Evolutionary conservation across 2,113 vertebrate species (phyloP).

Genomic region (Austrofundulus limnaeus): DNA sequence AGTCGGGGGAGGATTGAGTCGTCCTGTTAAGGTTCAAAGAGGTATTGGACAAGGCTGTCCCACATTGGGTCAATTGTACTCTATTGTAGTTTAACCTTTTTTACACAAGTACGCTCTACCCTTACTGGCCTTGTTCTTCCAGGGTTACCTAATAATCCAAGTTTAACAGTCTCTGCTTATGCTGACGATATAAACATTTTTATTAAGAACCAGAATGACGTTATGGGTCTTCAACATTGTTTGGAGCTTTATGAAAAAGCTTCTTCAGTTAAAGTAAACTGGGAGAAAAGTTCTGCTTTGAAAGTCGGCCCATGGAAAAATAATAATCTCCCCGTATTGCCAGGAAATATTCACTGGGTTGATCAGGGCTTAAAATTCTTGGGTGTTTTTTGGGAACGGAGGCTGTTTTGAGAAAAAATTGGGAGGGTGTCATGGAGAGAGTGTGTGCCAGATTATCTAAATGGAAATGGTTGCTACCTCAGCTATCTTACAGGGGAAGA

Average conservation of each 20-base stretch:
- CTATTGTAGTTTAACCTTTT: background rate
- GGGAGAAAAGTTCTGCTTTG: background rate
- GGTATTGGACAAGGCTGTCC: background rate
- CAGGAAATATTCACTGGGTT: background rate
- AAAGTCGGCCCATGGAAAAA: background rate
- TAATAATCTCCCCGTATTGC: background rate
- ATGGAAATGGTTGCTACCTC: conserved; percentile 1
- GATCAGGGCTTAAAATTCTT: background rate
- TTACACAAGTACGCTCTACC: background rate
- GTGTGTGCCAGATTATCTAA: background rate
- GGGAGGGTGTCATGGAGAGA: background rate
- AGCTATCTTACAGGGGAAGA: conserved; percentile 8
- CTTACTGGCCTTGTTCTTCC: background rate
- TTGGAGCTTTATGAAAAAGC: background rate
- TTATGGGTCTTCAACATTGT: too few relatives aligned
- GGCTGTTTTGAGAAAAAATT: background rate
- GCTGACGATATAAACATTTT: background rate
- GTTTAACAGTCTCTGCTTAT: background rate
- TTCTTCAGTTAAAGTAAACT: background rate
- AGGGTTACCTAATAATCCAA: background rate
- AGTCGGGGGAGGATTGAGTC: too few relatives aligned
- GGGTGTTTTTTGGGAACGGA: background rate
- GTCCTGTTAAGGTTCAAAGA: background rate
- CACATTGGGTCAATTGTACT: background rate
- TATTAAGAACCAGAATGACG: background rate